Conservation (phyloP, 2,113 vertebrate species). For the Phylloscopus trochilus region DNA sequence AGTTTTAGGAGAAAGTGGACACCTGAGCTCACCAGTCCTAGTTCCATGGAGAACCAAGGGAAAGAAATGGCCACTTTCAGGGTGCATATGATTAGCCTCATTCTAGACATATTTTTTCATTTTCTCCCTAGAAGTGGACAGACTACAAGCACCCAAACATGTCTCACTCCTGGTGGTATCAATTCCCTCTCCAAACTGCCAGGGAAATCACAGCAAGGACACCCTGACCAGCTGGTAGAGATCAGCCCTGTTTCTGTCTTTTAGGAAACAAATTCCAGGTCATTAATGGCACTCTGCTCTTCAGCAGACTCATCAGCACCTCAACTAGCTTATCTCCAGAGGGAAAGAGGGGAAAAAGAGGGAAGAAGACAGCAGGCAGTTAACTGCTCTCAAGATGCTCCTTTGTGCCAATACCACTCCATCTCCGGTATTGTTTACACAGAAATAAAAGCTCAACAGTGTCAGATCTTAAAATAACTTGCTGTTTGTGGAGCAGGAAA, state of each 20-base stretch:
- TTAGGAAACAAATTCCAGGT: background rate
- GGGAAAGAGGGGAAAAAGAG: background rate
- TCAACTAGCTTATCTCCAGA: background rate
- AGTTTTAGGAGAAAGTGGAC: background rate
- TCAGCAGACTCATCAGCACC: background rate
- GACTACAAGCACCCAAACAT: background rate
- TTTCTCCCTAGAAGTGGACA: background rate
- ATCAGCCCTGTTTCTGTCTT: background rate
- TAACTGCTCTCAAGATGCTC: conserved; percentile 1
- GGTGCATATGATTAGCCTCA: background rate
- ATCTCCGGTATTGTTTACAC: conserved; percentile 47
- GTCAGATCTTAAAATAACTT: conserved; percentile 67
- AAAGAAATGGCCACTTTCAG: background rate
- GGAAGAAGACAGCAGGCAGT: background rate
- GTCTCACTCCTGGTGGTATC: accelerated
- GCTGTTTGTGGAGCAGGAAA: conserved; percentile 54
- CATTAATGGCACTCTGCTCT: background rate
- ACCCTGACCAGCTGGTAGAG: background rate
- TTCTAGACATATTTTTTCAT: background rate
- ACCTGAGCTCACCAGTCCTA: background rate
- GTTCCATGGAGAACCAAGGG: background rate
- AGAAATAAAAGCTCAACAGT: conserved; percentile 56
- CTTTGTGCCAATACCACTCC: conserved; percentile 57
- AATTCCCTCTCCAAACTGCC: background rate
- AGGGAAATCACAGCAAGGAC: background rate